These are phyloP conservation scores for Apis dorsata DNA, from an alignment of 1,140 invertebrate species.

Conservation along the genomic window DNA sequence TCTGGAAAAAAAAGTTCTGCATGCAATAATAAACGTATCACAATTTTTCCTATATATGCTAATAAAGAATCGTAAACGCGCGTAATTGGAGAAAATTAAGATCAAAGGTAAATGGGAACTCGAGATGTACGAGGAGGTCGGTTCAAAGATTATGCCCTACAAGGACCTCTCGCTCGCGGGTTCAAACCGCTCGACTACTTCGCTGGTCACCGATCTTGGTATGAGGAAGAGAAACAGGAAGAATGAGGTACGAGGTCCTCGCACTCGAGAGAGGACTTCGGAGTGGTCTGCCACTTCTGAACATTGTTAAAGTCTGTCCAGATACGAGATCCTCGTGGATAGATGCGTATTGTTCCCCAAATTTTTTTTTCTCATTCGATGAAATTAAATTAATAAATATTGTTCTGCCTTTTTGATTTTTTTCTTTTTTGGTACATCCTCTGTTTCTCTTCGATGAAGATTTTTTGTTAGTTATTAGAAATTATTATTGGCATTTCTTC, in stretches of 20 bases:
- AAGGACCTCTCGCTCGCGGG: conserved; percentile 35
- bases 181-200: conserved; percentile 38
- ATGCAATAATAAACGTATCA: conserved; percentile 26
- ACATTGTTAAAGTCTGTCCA: conserved; percentile 10
- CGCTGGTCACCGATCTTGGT: conserved; percentile 43
- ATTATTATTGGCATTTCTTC: no score
- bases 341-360: neutral
- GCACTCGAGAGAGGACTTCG: conserved; percentile 17
- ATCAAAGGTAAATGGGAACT: conserved; percentile 29
- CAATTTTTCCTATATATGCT: conserved; percentile 8
- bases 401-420: neutral
- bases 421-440: no score
- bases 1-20: neutral
- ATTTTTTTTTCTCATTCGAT: neutral
- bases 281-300: conserved; percentile 13
- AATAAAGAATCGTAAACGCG: conserved; percentile 41
- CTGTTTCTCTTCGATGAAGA: no score
- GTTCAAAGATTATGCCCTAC: conserved; percentile 54
- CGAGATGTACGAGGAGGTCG: conserved; percentile 24
- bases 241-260: conserved; percentile 38
- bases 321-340: conserved; percentile 36
- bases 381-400: no score
- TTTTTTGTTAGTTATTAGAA: no score
- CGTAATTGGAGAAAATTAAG: conserved; percentile 49
- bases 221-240: conserved; percentile 43